These are phyloP conservation scores for Pollenia amentaria DNA, from an alignment of 2,888 invertebrate genomes.

Conservation along the genomic window DNA sequence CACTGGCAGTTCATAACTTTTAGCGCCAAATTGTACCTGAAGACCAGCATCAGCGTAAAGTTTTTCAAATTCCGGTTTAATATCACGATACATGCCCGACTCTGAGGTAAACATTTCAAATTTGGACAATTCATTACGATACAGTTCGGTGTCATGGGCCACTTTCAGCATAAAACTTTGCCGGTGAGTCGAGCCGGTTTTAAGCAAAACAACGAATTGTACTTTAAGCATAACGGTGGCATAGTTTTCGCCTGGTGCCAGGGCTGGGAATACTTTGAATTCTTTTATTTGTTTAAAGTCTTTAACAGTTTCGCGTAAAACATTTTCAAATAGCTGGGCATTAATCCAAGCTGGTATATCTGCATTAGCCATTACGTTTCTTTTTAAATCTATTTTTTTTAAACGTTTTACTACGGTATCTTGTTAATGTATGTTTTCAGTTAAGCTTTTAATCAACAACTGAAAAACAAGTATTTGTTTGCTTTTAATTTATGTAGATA, in stretches of 20 bases:
- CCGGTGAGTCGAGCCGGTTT: constrained; percentile 31
- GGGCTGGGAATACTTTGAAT: constrained; percentile 76
- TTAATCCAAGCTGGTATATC: constrained; percentile 78
- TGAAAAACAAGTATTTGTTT: constrained; percentile 1
- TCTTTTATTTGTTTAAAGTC: constrained; percentile 75
- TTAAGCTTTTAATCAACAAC: constrained; percentile 26
- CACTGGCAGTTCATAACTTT: constrained; percentile 73
- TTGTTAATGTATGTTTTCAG: neutral
- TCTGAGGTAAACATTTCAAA: constrained; percentile 78
- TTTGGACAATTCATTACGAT: constrained; percentile 73
- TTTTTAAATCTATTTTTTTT: constrained; percentile 65
- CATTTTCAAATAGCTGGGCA: constrained; percentile 76
- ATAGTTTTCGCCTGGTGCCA: constrained; percentile 80
- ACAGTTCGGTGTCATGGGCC: constrained; percentile 75
- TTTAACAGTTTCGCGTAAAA: constrained; percentile 74
- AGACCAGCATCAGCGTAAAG: constrained; percentile 78
- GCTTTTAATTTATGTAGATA: neutral
- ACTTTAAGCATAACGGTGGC: constrained; percentile 79
- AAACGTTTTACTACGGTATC: neutral
- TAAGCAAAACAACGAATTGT: constrained; percentile 75
- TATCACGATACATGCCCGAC: constrained; percentile 77
- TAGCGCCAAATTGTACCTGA: constrained; percentile 77
- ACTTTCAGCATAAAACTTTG: constrained; percentile 81
- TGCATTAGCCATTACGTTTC: constrained; percentile 36
- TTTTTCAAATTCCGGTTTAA: constrained; percentile 79